Percentiles rank a stretch among this genome's conserved stretches.
These are phyloP conservation scores for Chiloscyllium plagiosum DNA, from an alignment of 2,113 vertebrate species.

Conservation along the genomic window DNA sequence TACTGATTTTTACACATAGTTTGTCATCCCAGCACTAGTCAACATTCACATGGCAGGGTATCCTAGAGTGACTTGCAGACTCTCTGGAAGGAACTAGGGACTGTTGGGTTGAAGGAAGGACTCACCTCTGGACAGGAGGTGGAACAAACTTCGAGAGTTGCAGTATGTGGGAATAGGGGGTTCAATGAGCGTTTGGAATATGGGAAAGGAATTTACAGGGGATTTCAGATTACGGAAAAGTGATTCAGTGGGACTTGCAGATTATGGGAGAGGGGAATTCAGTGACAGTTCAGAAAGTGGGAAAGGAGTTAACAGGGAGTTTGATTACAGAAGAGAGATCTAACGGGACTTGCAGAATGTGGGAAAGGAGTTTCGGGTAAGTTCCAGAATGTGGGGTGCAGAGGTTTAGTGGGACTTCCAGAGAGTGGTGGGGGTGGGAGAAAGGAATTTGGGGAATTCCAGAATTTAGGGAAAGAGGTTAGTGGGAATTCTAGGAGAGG, in stretches of 20 bases:
- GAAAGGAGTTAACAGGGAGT: too few relatives aligned
- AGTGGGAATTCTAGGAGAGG: neutral
- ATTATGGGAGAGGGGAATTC: neutral
- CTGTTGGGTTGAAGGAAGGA: neutral
- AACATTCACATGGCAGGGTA: neutral
- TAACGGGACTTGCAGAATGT: too few relatives aligned
- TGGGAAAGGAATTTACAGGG: neutral
- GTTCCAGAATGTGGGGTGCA: neutral
- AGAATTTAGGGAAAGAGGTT: neutral
- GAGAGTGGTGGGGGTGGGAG: neutral
- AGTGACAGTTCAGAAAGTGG: neutral
- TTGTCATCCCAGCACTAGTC: neutral
- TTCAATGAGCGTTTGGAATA: neutral
- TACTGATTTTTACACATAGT: neutral
- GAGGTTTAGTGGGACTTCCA: too few relatives aligned
- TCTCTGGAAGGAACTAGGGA: neutral
- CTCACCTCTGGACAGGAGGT: neutral
- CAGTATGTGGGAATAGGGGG: neutral
- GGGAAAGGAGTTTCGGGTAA: too few relatives aligned
- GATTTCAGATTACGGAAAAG: neutral
- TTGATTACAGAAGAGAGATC: too few relatives aligned
- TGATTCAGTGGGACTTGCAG: too few relatives aligned
- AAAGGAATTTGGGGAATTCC: neutral
- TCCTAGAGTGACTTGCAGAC: neutral
- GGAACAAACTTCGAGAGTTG: neutral